phyloP scores from a whole-genome alignment of 2,113 vertebrate species.

The Dromaius novaehollandiae region DNA sequence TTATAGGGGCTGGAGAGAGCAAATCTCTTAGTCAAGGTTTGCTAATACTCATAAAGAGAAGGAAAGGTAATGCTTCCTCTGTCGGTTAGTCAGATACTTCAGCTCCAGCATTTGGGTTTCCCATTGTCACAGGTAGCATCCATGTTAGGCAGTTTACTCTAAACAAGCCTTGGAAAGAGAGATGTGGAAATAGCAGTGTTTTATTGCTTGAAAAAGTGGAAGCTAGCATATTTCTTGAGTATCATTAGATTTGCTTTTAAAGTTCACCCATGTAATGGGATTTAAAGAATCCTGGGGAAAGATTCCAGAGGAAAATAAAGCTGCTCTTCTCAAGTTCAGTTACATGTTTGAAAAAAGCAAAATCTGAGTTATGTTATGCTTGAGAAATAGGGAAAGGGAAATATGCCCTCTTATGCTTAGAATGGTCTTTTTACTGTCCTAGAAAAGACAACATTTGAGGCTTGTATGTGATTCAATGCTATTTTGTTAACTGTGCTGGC shows the following conservation, averaged over 20 bases:
- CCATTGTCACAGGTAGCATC: fast-evolving
- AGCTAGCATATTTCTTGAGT: neutral
- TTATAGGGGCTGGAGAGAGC: neutral
- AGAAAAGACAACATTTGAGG: neutral
- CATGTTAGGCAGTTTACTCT: neutral
- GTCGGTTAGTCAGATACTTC: neutral
- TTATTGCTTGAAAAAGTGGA: neutral
- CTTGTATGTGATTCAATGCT: neutral
- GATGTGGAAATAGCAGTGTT: neutral
- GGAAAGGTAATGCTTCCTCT: neutral
- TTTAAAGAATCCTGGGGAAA: neutral
- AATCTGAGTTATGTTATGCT: neutral
- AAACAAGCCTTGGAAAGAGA: neutral
- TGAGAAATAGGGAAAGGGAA: neutral
- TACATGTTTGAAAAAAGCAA: neutral
- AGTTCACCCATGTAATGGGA: too few relatives aligned
- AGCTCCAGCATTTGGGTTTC: neutral
- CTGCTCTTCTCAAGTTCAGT: neutral
- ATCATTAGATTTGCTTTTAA: neutral
- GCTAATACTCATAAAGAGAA: neutral
- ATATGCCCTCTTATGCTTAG: neutral
- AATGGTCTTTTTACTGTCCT: neutral
- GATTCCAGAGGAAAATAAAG: neutral
- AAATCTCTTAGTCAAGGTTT: neutral
- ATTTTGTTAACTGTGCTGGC: neutral